phyloP scores from a whole-genome alignment of 2,113 vertebrate species.

The Misgurnus mizolepis region DNA sequence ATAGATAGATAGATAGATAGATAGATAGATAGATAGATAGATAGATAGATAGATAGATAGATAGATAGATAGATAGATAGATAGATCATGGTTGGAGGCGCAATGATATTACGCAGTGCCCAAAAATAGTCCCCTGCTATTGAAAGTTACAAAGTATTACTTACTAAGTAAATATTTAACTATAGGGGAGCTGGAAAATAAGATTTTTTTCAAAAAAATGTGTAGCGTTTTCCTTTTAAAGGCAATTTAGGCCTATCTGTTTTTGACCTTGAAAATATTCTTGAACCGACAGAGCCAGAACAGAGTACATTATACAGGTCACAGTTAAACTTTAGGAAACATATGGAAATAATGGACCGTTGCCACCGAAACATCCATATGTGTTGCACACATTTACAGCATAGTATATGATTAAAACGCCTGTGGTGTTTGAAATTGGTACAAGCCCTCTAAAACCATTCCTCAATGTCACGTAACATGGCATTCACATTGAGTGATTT shows the following conservation, averaged over 20 bases:
- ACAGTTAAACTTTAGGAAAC: not conserved
- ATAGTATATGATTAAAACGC: slow-evolving; percentile 5
- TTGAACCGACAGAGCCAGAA: not conserved
- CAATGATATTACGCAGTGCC: too few species aligned
- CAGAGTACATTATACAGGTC: not conserved
- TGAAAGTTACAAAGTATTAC: too few species aligned
- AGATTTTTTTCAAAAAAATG: too few species aligned
- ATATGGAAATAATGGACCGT: not conserved
- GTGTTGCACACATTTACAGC: slow-evolving; percentile 23
- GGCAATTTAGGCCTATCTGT: not conserved
- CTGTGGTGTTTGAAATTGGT: slow-evolving; percentile 25
- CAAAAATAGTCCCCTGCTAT: too few species aligned
- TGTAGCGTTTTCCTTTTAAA: not conserved
- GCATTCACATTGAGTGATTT: slow-evolving; percentile 14
- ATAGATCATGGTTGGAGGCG: too few species aligned
- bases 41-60: too few species aligned
- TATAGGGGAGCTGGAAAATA: too few species aligned
- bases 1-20: too few species aligned
- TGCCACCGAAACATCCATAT: slow-evolving; percentile 3
- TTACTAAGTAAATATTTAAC: too few species aligned
- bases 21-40: too few species aligned
- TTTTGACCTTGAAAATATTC: slow-evolving; percentile 12
- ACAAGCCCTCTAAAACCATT: slow-evolving; percentile 15
- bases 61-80: too few species aligned
- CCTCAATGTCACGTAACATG: slow-evolving; percentile 26